Conservation (phyloP, 2,888 invertebrate species). For the Erebia epiphron region DNA sequence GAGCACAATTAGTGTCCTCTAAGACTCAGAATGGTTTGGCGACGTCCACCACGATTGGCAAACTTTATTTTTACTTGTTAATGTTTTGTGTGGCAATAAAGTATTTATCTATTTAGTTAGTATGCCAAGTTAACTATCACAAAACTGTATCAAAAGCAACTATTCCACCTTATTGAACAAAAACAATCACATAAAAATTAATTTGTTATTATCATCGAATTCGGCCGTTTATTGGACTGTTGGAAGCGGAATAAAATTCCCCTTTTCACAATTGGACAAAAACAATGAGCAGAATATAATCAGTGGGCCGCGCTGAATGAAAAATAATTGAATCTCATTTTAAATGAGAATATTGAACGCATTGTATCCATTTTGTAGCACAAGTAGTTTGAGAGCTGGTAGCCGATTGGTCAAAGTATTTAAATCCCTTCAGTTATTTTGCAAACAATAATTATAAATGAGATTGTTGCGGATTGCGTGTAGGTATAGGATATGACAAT, state of each 20-base stretch:
- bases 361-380: constrained; percentile 8
- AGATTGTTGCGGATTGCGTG: too few species aligned
- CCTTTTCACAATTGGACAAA: constrained; percentile 15
- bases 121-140: neutral
- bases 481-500: too few species aligned
- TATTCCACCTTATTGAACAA: constrained; percentile 5
- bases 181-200: constrained; percentile 20
- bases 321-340: constrained; percentile 26
- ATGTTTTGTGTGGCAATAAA: too few species aligned
- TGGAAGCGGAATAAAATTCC: constrained; percentile 14
- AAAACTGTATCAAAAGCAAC: neutral
- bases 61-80: too few species aligned
- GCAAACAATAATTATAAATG: too few species aligned
- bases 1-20: too few species aligned
- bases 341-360: constrained; percentile 18
- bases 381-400: neutral
- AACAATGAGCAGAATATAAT: constrained; percentile 22
- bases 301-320: constrained; percentile 15
- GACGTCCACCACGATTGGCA: too few species aligned
- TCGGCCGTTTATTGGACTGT: constrained; percentile 9
- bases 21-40: too few species aligned
- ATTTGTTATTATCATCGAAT: constrained; percentile 18
- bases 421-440: too few species aligned
- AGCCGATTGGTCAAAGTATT: too few species aligned
- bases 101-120: too few species aligned